phyloP scores from a whole-genome alignment of 2,113 vertebrate genomes.

The Stegostoma tigrinum region DNA sequence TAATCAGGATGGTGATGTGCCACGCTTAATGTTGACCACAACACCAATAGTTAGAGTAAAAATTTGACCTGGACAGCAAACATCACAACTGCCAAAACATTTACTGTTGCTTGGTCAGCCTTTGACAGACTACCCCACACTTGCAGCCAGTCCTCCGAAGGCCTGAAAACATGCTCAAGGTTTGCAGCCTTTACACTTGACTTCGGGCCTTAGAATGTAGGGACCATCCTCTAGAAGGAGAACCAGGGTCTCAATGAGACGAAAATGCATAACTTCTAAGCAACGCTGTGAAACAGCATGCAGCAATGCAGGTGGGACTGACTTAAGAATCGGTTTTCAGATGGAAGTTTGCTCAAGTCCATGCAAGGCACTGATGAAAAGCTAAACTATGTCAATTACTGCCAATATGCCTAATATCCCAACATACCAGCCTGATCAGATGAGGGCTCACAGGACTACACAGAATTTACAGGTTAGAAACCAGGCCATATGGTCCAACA shows the following conservation, averaged over 20 bases:
- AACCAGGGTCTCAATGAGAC: neutral
- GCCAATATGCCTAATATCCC: neutral
- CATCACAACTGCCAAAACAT: neutral
- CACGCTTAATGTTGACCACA: neutral
- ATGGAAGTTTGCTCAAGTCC: neutral
- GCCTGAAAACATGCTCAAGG: neutral
- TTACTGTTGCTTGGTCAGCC: neutral
- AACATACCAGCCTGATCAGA: neutral
- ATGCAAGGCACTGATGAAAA: neutral
- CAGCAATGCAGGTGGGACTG: no score
- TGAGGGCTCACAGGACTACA: neutral
- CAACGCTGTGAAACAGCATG: neutral
- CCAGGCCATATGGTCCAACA: neutral
- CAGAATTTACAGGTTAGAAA: neutral
- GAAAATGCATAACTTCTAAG: neutral
- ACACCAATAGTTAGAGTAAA: neutral
- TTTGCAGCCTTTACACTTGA: neutral
- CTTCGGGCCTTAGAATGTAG: neutral
- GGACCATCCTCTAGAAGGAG: neutral
- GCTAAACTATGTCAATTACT: neutral
- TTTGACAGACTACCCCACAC: neutral
- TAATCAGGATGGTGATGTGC: neutral
- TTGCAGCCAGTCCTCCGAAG: neutral
- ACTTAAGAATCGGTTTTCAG: neutral
- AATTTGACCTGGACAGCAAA: neutral